Base-by-base conservation (phyloP, 2,888 invertebrate genomes). In the Pyralis farinalis region DNA sequence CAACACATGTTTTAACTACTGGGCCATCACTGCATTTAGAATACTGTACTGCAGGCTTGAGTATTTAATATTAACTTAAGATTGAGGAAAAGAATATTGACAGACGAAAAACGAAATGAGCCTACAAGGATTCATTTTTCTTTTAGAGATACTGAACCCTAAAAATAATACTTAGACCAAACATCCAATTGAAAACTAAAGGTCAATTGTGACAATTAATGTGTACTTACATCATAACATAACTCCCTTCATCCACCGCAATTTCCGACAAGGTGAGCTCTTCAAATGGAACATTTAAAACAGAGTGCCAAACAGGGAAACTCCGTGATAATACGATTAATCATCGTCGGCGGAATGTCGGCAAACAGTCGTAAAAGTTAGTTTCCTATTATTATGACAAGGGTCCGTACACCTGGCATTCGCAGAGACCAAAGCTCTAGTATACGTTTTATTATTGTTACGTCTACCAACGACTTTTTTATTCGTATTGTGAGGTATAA, bases 341-440 rank as follows among this genome's bases (percentile, higher is more conserved):
- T 41, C 35, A 43, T 43, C 32, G 39, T 34, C 34, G 35, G 36
- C 16, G 16, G 16, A 41, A 36, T 31, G 46, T 46, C 34, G 28
- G 32, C 27, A 28, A 40, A 36, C 31, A 30, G 34, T 45, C 25
- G 43, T 38, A 34, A 36, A 47, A 50, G 43, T 50, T 47, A 43
- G 47, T 45, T 35, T 12, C 31, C 37, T 42, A 43, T 41, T 35
- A 46, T 47, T 45, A 50, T 47, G 49, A 50, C 44, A 44, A 47
- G 47, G 49, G 49, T 50, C 40, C 37, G 32, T 39, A 27, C 33
- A 46, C 38, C 47, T 40, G 44, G 37, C 29, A 20, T 33, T 20
- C 16, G 12, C 12, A 11, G 12, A 10, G 25, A 36, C 16, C 16
- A 16, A 16, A 16, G 16, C 36, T 42, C 37, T 42, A 36, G 25